Base-by-base conservation (phyloP, 2,888 invertebrate genomes). In the Hermaeophaga mercurialis region DNA sequence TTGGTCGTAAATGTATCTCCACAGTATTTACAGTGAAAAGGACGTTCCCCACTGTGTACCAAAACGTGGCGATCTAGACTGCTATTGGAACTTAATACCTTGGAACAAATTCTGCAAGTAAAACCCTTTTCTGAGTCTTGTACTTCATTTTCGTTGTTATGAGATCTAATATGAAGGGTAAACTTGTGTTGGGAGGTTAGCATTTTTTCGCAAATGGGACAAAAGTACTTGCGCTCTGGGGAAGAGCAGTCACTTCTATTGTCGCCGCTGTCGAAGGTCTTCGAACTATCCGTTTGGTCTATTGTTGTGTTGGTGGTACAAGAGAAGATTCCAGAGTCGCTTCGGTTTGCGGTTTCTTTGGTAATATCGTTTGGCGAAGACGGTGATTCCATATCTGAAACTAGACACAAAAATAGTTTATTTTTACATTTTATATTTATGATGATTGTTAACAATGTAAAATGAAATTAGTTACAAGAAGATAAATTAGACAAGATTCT, bases 1-100 rank as follows among this genome's bases (percentile, higher is more conserved):
- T 91, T 91, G 9, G 91, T 91, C 26, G 90, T 90, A 77, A 92
- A 92, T 33, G 90, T 86, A 77, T 90, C 85, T 53, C 86, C 85
- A 76, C 91, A 92, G 66, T 86, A 82, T 70, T 85, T 85, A 75
- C 91, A 92, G 69, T 86, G 85, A 77, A 91, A 91, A 1, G 91
- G 90, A 7, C 90, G 81, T 71, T 91, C 90, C 11, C 89, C 90
- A 31, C 89, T 88, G 74, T 91, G 91, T 2, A 90, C 88, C 54
- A 91, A 78, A 68, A 89, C 87, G 78, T 92, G 91, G 19, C 90
- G 81, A 73, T 91, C 91, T 66, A 91, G 78, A 39, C 90, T 90
- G 62, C 88, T 89, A 66, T 88, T 87, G 4, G 90, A 91, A 70
- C 89, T 89, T 19, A 91, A 78, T 47, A 85, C 85, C 78, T 91